These are phyloP conservation scores for Drosophila acutilabella DNA, from an alignment of 2,888 invertebrate species.

Conservation along the genomic window DNA sequence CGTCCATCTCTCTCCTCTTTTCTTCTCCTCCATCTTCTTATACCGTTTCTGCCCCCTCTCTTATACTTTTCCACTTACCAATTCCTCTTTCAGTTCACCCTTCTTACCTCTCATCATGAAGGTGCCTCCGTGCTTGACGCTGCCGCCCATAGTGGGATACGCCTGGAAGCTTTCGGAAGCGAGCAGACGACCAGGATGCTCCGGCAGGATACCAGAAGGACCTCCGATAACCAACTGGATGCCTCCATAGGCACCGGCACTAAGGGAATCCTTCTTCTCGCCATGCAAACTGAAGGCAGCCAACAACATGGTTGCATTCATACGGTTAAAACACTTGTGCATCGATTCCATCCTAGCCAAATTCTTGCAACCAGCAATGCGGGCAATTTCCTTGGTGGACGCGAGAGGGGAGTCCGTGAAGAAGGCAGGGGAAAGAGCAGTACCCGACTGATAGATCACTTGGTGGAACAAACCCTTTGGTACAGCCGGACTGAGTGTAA, in stretches of 20 bases:
- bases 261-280: conserved; percentile 58
- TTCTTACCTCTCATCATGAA: conserved; percentile 84
- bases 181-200: conserved; percentile 81
- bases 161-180: conserved; percentile 79
- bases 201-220: conserved; percentile 82
- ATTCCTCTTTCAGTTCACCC: too few species aligned
- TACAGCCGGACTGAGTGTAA: conserved; percentile 85
- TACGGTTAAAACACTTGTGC: conserved; percentile 82
- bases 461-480: conserved; percentile 85
- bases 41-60: neutral
- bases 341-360: conserved; percentile 76
- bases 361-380: conserved; percentile 83
- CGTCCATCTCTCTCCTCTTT: too few species aligned
- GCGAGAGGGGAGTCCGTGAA: conserved; percentile 84
- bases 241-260: conserved; percentile 77
- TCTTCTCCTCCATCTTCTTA: neutral
- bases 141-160: conserved; percentile 85
- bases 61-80: neutral
- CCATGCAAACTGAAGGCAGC: conserved; percentile 83
- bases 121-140: conserved; percentile 85
- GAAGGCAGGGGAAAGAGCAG: conserved; percentile 86
- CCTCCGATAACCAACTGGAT: conserved; percentile 83
- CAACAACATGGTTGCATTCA: conserved; percentile 83
- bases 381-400: conserved; percentile 83
- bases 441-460: conserved; percentile 86